Evolutionary conservation across 1,140 invertebrate genomes (phyloP).

Genomic region (Mylabris phalerata): DNA sequence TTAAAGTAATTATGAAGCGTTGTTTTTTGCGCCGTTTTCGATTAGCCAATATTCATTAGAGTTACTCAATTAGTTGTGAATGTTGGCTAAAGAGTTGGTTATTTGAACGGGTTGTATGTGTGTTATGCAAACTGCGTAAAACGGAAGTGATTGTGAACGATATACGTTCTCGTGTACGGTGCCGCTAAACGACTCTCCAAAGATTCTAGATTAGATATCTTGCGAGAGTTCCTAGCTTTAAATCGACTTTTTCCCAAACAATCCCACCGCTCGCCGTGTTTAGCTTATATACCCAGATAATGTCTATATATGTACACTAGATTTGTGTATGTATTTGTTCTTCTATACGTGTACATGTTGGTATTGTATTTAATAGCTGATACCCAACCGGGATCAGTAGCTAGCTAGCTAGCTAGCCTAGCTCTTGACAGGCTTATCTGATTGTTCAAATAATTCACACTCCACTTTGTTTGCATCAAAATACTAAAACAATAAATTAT

Average conservation of each 20-base stretch:
- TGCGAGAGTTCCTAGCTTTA: constrained; percentile 19
- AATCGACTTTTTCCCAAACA: constrained; percentile 28
- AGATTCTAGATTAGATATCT: constrained; percentile 33
- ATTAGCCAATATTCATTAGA: too few species aligned
- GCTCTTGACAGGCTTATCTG: constrained; percentile 12
- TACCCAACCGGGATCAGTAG: neutral
- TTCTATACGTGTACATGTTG: neutral
- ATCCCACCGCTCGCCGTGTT: constrained; percentile 19
- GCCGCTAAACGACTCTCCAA: constrained; percentile 30
- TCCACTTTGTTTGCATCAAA: constrained; percentile 17
- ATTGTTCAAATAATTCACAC: constrained; percentile 17
- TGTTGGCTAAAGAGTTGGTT: neutral
- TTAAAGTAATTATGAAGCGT: too few species aligned
- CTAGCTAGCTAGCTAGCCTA: constrained; percentile 1
- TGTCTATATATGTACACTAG: neutral
- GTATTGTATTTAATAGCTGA: neutral
- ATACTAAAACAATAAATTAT: constrained; percentile 1
- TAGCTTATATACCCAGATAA: constrained; percentile 24
- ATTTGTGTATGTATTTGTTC: neutral
- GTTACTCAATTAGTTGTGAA: too few species aligned
- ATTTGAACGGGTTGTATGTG: neutral
- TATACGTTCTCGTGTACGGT: constrained; percentile 19
- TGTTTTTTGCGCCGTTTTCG: too few species aligned
- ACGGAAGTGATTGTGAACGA: constrained; percentile 26
- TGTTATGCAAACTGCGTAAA: constrained; percentile 21